Conservation (phyloP, 2,113 vertebrate genomes). For the Amphiprion ocellaris region DNA sequence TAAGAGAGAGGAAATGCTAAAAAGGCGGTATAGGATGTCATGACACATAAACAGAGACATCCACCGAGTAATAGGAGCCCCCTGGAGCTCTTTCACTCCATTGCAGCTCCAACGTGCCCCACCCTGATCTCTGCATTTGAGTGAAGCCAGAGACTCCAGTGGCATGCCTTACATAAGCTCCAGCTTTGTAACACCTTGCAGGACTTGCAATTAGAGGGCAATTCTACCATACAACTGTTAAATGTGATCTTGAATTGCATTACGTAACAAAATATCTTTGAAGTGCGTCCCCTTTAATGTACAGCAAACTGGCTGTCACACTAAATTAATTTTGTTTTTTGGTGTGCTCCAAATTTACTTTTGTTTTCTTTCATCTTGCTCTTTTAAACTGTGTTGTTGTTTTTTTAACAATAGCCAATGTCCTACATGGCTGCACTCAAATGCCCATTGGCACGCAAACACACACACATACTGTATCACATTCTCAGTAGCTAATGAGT, state of each 20-base stretch:
- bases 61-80: slow-evolving; percentile 36
- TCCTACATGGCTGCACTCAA: slow-evolving; percentile 37
- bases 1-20: not conserved
- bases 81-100: slow-evolving; percentile 21
- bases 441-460: not conserved
- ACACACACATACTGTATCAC: slow-evolving; percentile 15
- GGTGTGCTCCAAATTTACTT: slow-evolving; percentile 6
- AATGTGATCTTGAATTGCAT: slow-evolving; percentile 25
- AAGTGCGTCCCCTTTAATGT: slow-evolving; percentile 29
- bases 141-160: slow-evolving; percentile 15
- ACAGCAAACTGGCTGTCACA: slow-evolving; percentile 29
- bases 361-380: slow-evolving; percentile 11
- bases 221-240: slow-evolving; percentile 32
- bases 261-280: slow-evolving; percentile 37
- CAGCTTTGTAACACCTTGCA: slow-evolving; percentile 42
- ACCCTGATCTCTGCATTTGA: slow-evolving; percentile 47
- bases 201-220: slow-evolving; percentile 36
- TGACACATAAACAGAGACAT: slow-evolving; percentile 30
- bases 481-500: slow-evolving; percentile 59
- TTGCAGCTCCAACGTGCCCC: slow-evolving; percentile 22
- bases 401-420: slow-evolving; percentile 22
- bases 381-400: not conserved
- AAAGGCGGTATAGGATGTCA: slow-evolving; percentile 23
- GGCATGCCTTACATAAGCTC: slow-evolving; percentile 17
- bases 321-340: slow-evolving; percentile 53